phyloP scores from a whole-genome alignment of 2,888 invertebrate species.

The Leistus spinibarbis region DNA sequence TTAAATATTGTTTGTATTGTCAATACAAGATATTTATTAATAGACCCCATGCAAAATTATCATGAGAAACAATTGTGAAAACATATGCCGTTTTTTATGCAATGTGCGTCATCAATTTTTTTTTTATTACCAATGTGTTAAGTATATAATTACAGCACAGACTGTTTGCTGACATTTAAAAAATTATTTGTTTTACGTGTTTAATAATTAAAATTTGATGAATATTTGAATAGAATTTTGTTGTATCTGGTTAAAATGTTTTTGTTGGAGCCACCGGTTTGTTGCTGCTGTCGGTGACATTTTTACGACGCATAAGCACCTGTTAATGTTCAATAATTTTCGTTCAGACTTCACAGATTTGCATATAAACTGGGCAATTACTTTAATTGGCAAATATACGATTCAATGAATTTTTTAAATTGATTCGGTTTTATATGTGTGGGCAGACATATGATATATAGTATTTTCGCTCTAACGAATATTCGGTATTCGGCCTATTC shows the following conservation, averaged over 20 bases:
- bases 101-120: background rate
- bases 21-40: background rate
- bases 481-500: too few relatives aligned
- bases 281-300: slow-evolving; percentile 3
- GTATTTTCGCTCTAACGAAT: background rate
- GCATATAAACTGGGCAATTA: slow-evolving; percentile 40
- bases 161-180: background rate
- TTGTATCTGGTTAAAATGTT: background rate
- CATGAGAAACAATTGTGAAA: background rate
- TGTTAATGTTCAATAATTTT: slow-evolving; percentile 33
- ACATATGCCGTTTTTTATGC: background rate
- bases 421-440: background rate
- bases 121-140: background rate
- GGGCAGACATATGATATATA: background rate
- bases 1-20: too few relatives aligned
- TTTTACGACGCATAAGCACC: slow-evolving; percentile 25
- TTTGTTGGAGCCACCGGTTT: background rate
- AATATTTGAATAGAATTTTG: too few relatives aligned
- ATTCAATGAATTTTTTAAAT: background rate
- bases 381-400: slow-evolving; percentile 29
- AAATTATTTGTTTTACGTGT: background rate
- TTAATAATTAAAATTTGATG: background rate
- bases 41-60: background rate
- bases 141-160: background rate
- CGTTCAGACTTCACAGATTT: slow-evolving; percentile 18